Evolutionary conservation across 2,888 invertebrate genomes (phyloP).

Genomic region (Sinopyrophorus schimmeli): DNA sequence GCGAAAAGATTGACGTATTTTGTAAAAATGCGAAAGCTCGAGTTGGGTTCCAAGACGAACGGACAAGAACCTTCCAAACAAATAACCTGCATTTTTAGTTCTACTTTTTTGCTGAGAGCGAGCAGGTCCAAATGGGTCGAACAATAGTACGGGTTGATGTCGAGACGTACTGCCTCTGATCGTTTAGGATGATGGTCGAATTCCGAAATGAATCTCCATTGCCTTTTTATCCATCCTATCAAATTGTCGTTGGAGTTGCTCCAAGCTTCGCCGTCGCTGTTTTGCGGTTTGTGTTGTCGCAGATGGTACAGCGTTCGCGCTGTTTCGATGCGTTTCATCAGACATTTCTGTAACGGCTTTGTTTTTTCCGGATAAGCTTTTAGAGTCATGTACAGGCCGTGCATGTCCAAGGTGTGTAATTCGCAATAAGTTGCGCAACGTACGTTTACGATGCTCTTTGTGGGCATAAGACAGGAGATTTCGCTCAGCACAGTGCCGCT

Average conservation of each 20-base stretch:
- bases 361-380: constrained; percentile 56
- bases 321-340: not conserved
- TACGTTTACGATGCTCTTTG: constrained; percentile 46
- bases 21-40: constrained; percentile 50
- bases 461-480: constrained; percentile 56
- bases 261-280: not conserved
- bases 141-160: constrained; percentile 19
- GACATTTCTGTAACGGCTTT: constrained; percentile 12
- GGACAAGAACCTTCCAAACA: constrained; percentile 56
- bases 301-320: not conserved
- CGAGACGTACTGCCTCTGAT: not conserved
- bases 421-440: constrained; percentile 61
- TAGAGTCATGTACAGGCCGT: constrained; percentile 56
- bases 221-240: constrained; percentile 18
- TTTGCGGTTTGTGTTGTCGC: not conserved
- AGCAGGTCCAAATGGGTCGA: constrained; percentile 36
- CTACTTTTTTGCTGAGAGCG: constrained; percentile 38
- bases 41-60: constrained; percentile 58
- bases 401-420: constrained; percentile 58
- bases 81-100: constrained; percentile 43
- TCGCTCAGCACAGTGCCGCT: constrained; percentile 61
- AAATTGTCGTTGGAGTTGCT: not conserved
- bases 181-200: not conserved
- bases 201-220: constrained; percentile 6
- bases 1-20: constrained; percentile 18